Base-by-base conservation (phyloP, 2,888 invertebrate genomes). In the Athalia rosae region DNA sequence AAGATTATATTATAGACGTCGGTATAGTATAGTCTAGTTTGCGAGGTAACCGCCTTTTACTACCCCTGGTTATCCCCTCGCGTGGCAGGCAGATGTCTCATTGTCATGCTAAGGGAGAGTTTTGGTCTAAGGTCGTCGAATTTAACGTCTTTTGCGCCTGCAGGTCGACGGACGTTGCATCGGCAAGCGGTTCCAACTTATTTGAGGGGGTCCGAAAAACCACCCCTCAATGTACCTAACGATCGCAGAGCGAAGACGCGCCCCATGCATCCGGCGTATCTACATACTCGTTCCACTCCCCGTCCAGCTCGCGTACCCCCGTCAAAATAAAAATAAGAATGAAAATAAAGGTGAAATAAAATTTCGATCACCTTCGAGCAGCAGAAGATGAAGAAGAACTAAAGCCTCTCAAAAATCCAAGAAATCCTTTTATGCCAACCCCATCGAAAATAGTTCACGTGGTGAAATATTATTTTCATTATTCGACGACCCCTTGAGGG, bases 101-200 rank as follows among this genome's bases (percentile, higher is more conserved):
- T 88, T 88, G 88, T 88, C 86, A 88, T 88, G 88, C 84, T 87
- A 88, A 88, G 81, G 85, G 82, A 83, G 82, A 82, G 80, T 84
- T 81, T n/a, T 58, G 56, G 43, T 71, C 71, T 71, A 13, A 71
- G 59, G 61, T 74, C 62, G 74, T 61, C 74, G 48, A 50, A 48
- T 61, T 74, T 47, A 74, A 74, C 74, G 61, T 74, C 74, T 74
- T 74, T 74, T 61, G 48, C 28, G 28, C 74, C 48, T 8, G 8
- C 71, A 71, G 53, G 69, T 69, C 53, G 53, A 53, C 11, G 69
- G n/a, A 48, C 53, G 69, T 67, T 67, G 41, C 50, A 11, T 53
- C 53, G n/a, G 53, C 5, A 58, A 71, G 71, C 45, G 28, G 41
- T 67, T 50, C 45, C 15, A 71, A 45, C 58, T 56, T 56, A n/a